These are phyloP conservation scores for Apodemia hepburni DNA, from an alignment of 2,888 invertebrate species.

Conservation along the genomic window DNA sequence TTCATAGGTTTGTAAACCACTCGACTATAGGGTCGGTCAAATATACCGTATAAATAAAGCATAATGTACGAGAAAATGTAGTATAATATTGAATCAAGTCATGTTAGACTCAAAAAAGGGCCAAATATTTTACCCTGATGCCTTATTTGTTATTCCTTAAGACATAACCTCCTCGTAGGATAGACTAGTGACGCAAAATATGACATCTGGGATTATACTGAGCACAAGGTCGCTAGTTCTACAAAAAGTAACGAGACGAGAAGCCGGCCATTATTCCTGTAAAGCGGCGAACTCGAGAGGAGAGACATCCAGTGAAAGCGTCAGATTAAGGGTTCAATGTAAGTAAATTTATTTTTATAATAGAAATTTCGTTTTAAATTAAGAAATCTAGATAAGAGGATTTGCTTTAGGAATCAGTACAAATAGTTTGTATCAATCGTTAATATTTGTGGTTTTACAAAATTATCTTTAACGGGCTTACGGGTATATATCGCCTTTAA, in stretches of 20 bases:
- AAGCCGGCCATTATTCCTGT: slow-evolving; percentile 92
- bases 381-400: too few species aligned
- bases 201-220: slow-evolving; percentile 91
- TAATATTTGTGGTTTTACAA: too few species aligned
- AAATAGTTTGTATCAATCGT: too few species aligned
- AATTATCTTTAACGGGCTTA: too few species aligned
- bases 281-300: slow-evolving; percentile 90
- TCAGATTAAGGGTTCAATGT: slow-evolving; percentile 90
- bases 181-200: slow-evolving; percentile 87
- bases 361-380: background rate
- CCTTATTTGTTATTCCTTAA: slow-evolving; percentile 10
- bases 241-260: slow-evolving; percentile 89
- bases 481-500: too few species aligned
- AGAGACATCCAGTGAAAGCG: slow-evolving; percentile 88
- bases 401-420: too few species aligned
- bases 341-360: slow-evolving; percentile 64
- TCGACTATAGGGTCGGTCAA: too few species aligned
- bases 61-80: too few species aligned
- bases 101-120: background rate
- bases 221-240: slow-evolving; percentile 93
- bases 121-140: background rate
- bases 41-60: too few species aligned
- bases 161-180: slow-evolving; percentile 43
- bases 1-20: too few species aligned
- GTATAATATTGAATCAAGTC: too few species aligned